Conservation (phyloP, 1,140 invertebrate genomes). For the Cydia amplana region DNA sequence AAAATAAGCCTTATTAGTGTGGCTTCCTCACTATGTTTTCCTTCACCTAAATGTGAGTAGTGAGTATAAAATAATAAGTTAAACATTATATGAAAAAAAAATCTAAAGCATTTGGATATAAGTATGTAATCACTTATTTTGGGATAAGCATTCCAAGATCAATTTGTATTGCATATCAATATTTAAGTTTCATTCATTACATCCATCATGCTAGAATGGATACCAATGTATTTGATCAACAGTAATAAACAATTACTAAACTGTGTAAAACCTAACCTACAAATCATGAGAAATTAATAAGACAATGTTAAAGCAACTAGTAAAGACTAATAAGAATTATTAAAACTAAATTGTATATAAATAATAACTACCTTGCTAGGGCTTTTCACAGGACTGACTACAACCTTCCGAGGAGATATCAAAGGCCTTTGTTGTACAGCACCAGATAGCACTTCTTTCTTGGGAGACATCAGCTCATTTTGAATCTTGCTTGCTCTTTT, state of each 20-base stretch:
- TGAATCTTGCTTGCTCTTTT: conserved; percentile 73
- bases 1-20: too few relatives aligned
- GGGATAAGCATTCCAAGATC: too few relatives aligned
- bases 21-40: too few relatives aligned
- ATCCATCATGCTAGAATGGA: background rate
- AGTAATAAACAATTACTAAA: background rate
- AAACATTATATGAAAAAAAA: too few relatives aligned
- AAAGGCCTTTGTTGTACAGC: conserved; percentile 47
- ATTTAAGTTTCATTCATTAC: background rate
- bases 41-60: too few relatives aligned
- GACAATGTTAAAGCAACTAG: background rate
- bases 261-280: background rate
- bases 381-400: conserved; percentile 82
- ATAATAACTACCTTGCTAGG: conserved; percentile 67
- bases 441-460: conserved; percentile 41
- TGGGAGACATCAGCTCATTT: conserved; percentile 62
- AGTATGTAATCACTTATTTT: too few relatives aligned
- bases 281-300: background rate
- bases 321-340: background rate
- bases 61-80: too few relatives aligned
- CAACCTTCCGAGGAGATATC: conserved; percentile 79
- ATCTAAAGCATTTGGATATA: too few relatives aligned
- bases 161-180: too few relatives aligned
- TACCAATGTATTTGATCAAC: too few relatives aligned
- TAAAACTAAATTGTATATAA: conserved; percentile 31